Percentiles rank a stretch among this genome's conserved stretches.
Evolutionary conservation across 2,797 vertebrate genomes (phyloP).

Genomic region (Sebastes reedi): DNA sequence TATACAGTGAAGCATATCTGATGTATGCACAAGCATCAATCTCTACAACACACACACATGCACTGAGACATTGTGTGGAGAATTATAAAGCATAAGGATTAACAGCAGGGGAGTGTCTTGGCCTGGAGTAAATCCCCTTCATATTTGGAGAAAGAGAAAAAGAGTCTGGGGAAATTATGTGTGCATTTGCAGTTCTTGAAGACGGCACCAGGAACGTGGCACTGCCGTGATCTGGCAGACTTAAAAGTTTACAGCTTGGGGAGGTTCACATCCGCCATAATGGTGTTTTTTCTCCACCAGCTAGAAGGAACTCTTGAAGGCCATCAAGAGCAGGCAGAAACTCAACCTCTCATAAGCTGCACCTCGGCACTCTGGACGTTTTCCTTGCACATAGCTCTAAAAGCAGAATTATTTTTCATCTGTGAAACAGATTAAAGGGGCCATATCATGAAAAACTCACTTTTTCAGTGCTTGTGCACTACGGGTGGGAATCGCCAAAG

Average conservation of each 20-base stretch:
- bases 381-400: neutral
- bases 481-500: neutral
- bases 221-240: conserved; percentile 32
- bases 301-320: neutral
- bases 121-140: conserved; percentile 58
- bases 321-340: neutral
- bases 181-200: conserved; percentile 39
- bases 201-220: conserved; percentile 16
- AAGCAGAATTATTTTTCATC: neutral
- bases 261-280: neutral
- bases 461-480: neutral
- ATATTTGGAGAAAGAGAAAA: conserved; percentile 58
- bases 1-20: conserved; percentile 38
- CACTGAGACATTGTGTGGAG: conserved; percentile 24
- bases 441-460: neutral
- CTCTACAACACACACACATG: conserved; percentile 26
- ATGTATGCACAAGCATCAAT: conserved; percentile 47
- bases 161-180: conserved; percentile 61
- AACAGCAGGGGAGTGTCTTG: conserved; percentile 54
- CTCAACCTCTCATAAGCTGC: neutral
- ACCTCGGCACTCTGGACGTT: neutral
- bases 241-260: conserved; percentile 33
- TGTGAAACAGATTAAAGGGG: neutral
- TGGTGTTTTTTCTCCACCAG: neutral
- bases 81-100: conserved; percentile 61